Conservation (phyloP, 2,113 vertebrate species). For the Laterallus jamaicensis region DNA sequence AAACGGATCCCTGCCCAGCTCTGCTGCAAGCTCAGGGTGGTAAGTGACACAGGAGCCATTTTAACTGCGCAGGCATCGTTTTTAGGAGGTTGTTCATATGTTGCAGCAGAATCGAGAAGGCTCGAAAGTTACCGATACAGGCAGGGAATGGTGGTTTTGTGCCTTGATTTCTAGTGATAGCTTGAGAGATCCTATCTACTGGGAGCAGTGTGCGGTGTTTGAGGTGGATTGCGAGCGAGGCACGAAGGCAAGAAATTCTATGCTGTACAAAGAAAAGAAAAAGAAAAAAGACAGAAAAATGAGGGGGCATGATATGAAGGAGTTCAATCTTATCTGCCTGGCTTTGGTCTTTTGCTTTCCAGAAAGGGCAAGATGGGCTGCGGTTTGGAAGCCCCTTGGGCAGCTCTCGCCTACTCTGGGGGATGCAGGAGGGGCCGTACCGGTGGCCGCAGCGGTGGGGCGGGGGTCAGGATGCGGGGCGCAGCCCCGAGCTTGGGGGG, state of each 20-base stretch:
- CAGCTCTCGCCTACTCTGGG: background rate
- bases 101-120: background rate
- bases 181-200: background rate
- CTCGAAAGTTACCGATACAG: background rate
- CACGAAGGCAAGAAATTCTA: background rate
- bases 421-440: background rate
- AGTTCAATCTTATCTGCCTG: background rate
- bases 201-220: background rate
- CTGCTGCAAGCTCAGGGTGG: conserved; percentile 15
- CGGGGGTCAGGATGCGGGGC: background rate
- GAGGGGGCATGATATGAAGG: background rate
- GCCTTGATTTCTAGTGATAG: background rate
- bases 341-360: background rate
- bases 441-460: background rate
- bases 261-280: background rate
- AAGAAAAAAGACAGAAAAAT: background rate
- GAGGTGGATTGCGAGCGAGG: background rate
- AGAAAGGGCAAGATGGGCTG: background rate
- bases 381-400: background rate
- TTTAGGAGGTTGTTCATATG: conserved; percentile 11
- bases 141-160: background rate
- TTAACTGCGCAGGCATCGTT: conserved; percentile 69
- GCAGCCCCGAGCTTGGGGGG: conserved; percentile 8
- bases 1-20: background rate
- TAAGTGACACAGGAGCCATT: conserved; percentile 76